Conservation (phyloP, 2,113 vertebrate species). For the Polyodon spathula region DNA sequence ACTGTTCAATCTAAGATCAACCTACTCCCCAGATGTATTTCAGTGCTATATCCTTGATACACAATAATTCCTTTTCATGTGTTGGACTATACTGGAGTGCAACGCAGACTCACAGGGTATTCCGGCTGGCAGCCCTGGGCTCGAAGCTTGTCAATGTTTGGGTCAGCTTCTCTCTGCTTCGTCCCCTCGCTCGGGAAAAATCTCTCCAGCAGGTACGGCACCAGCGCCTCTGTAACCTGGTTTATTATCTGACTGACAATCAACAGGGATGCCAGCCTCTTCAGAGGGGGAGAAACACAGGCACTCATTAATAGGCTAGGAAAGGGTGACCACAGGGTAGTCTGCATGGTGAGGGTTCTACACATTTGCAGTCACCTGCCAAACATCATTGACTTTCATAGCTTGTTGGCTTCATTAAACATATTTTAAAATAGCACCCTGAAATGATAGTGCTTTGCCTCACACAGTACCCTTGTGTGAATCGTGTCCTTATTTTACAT, state of each 20-base stretch:
- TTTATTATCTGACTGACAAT: constrained; percentile 59
- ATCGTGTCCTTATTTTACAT: too few relatives aligned
- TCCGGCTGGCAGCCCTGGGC: constrained; percentile 45
- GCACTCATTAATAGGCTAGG: not conserved
- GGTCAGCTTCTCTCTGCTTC: constrained; percentile 45
- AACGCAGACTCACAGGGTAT: constrained; percentile 49
- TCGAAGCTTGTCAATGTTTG: constrained; percentile 54
- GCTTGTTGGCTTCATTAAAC: too few relatives aligned
- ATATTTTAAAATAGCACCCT: too few relatives aligned
- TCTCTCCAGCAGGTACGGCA: constrained; percentile 57
- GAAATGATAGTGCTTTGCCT: too few relatives aligned
- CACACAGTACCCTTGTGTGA: too few relatives aligned
- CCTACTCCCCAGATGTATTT: too few relatives aligned
- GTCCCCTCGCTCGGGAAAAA: constrained; percentile 40
- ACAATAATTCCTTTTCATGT: too few relatives aligned
- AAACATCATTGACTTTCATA: too few relatives aligned
- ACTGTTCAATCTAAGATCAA: too few relatives aligned
- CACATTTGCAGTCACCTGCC: too few relatives aligned
- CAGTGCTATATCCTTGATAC: too few relatives aligned
- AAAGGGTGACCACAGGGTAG: not conserved
- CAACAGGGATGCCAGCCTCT: constrained; percentile 60
- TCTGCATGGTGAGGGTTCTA: not conserved
- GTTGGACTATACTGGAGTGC: not conserved
- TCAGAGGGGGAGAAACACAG: not conserved
- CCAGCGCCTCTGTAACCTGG: constrained; percentile 58